Evolutionary conservation across 2,113 vertebrate genomes (phyloP), one percentile per base, ranked within the genome.

Genomic region (Serilophus lunatus): DNA sequence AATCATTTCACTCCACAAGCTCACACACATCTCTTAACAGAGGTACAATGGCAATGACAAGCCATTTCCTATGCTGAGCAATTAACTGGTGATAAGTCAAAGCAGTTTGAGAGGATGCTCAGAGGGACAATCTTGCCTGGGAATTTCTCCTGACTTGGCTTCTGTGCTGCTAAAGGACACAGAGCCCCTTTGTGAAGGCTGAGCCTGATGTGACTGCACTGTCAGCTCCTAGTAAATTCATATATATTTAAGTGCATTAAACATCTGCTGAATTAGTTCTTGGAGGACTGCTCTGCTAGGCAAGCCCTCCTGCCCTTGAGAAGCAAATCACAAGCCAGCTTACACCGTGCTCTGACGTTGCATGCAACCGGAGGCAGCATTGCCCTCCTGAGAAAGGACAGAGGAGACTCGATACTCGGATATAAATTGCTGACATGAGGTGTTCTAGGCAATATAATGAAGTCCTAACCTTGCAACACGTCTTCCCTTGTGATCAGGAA

Each of bases 241-340:
- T 90, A 84, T 89, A 87, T 84, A 92, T 91, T 93, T 87, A 97
- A 91, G 78, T 9, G 11, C 64, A 94, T 96, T 96, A 96, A 96
- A 88, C 76, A 95, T 91, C 90, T 93, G 79, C 92, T 93, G 87
- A 63, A 90, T 95, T 91, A 86, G 79, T 94, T 96, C 78, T 66
- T 82, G 66, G 82, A 96, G 71, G 78, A 69, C 66, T 85, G 91
- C 74, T 94, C 33, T 56, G 54, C 3, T 26, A 70, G 64, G 59
- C 45, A 89, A 91, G 38, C 76, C 47, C 53, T 90, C 36, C 79
- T 88, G 92, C 71, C 95, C 95, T 97, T 96, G 93, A 86, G 85
- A 81, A 86, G 77, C 33, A 47, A 18, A 82, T 86, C 78, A 86
- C n/a, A 53, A 84, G 69, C 29, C 4, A 61, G 47, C 42, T 38